Evolutionary conservation across 2,888 invertebrate genomes (phyloP).

Genomic region (Drepana falcataria): DNA sequence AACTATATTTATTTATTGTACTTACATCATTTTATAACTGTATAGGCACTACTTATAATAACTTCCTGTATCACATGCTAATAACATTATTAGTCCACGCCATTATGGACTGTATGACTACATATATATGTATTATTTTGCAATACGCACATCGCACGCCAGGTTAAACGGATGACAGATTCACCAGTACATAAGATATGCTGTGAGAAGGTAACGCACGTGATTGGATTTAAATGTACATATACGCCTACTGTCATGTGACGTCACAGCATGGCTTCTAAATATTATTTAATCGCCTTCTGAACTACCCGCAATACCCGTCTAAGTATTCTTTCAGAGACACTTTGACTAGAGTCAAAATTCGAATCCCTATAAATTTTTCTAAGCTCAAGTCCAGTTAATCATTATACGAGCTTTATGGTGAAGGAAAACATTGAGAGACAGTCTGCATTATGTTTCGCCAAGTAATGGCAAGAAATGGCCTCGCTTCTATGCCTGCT

Average conservation of each 20-base stretch:
- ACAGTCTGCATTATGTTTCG: too few relatives aligned
- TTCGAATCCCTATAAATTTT: too few relatives aligned
- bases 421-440: too few relatives aligned
- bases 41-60: not conserved
- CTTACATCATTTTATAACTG: not conserved
- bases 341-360: too few relatives aligned
- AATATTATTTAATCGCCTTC: not conserved
- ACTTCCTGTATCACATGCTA: conserved; percentile 5
- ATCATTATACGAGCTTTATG: too few relatives aligned
- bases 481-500: too few relatives aligned
- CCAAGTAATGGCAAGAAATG: too few relatives aligned
- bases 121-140: conserved; percentile 27
- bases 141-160: conserved; percentile 40
- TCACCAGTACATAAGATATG: conserved; percentile 75
- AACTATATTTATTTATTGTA: not conserved
- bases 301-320: too few relatives aligned
- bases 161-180: conserved; percentile 52
- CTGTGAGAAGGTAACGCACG: conserved; percentile 77
- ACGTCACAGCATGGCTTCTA: conserved; percentile 24
- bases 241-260: not conserved
- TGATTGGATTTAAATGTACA: not conserved
- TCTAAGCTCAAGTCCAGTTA: too few relatives aligned
- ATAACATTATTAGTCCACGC: not conserved
- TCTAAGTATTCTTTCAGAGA: not conserved
- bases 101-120: conserved; percentile 1